Evolutionary conservation across 1,140 invertebrate genomes (phyloP).

Genomic region (Monochamus saltuarius): DNA sequence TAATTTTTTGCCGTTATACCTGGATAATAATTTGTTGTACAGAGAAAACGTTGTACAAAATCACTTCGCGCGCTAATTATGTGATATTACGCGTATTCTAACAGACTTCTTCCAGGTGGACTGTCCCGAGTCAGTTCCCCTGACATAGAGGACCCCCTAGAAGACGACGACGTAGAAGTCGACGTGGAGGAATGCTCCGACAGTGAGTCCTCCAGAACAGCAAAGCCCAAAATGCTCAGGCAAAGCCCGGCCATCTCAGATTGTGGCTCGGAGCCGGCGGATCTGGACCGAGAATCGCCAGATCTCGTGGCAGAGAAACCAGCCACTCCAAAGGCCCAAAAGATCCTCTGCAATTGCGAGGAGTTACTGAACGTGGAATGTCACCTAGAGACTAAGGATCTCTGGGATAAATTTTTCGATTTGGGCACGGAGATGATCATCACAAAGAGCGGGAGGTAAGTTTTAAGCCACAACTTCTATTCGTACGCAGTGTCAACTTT

Average conservation of each 20-base stretch:
- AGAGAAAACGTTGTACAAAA: too few species aligned
- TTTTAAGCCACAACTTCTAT: slow-evolving; percentile 17
- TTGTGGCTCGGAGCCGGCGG: slow-evolving; percentile 46
- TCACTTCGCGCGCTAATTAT: too few species aligned
- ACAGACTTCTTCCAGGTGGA: slow-evolving; percentile 30
- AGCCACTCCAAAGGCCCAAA: slow-evolving; percentile 33
- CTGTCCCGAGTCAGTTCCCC: slow-evolving; percentile 41
- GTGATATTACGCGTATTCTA: too few species aligned
- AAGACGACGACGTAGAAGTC: slow-evolving; percentile 50
- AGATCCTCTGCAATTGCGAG: slow-evolving; percentile 76
- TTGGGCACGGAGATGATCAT: slow-evolving; percentile 98
- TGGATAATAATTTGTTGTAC: too few species aligned
- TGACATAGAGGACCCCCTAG: slow-evolving; percentile 41
- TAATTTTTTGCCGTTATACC: too few species aligned
- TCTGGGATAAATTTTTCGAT: slow-evolving; percentile 93
- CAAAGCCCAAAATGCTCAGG: slow-evolving; percentile 37
- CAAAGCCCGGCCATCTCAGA: slow-evolving; percentile 46
- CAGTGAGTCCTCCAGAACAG: slow-evolving; percentile 37
- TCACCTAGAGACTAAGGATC: slow-evolving; percentile 90
- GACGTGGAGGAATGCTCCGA: slow-evolving; percentile 52
- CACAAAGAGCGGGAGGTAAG: slow-evolving; percentile 94
- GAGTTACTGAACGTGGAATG: slow-evolving; percentile 82
- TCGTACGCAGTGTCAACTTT: too few species aligned
- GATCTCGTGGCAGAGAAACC: slow-evolving; percentile 39
- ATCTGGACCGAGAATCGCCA: slow-evolving; percentile 47